Base-by-base conservation (phyloP, 2,888 invertebrate species). In the Xanthia icteritia region DNA sequence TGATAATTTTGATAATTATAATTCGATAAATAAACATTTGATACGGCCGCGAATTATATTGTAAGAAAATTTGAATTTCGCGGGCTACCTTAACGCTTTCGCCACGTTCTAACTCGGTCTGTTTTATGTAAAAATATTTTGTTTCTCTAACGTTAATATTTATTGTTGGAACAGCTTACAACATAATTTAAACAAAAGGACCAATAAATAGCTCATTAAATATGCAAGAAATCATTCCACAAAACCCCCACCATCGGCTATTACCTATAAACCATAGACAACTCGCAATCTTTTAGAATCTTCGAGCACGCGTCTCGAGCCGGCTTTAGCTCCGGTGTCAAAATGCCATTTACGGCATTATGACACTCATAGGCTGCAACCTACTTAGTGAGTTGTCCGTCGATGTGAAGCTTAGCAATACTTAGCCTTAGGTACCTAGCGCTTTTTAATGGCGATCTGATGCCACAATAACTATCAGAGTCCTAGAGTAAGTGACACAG, bases 291-390 rank as follows among this genome's bases (percentile, higher is more conserved):
- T 36, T 36, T 63, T 68, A 60, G 27, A 84, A 73, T 70, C 69
- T 70, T 79, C 9, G 31, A 67, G 73, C 48, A 64, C 61, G 73
- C 73, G 72, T 71, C 73, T 71, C 51, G 23, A 51, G 20, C 66
- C 73, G 61, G 76, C 67, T 85, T 69, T 54, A 77, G 61, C 65
- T 69, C 58, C 54, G 60, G 68, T 78, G 79, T 76, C 76, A 78
- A 78, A 85, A 73, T 69, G 83, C 76, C 86, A 71, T 84, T 68
- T 84, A 73, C 58, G 73, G 73, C 73, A 82, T 56, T 73, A 78
- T 51, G 61, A 76, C 54, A 71, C 70, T 48, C 63, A 75, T 61
- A 68, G 75, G 60, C 73, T 56, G 54, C 70, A 76, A 80, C 67
- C 82, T 70, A 72, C 67, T 73, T 85, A 65, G 60, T 66, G 42